Percentiles rank a stretch among this genome's conserved stretches.
phyloP scores from a whole-genome alignment of 2,888 invertebrate species.

The Archips xylosteana region DNA sequence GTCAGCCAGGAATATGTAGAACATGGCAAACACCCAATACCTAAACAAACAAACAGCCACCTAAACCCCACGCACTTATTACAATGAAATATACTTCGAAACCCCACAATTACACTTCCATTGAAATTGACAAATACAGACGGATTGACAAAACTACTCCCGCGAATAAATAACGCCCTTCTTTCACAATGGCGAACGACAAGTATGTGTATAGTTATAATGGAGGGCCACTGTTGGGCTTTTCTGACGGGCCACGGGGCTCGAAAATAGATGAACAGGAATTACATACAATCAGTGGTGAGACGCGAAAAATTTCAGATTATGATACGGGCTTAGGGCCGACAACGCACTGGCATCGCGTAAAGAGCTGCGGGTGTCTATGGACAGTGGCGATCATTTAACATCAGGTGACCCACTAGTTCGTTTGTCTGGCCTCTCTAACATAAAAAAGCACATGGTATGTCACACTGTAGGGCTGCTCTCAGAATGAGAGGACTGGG shows the following conservation, averaged over 20 bases:
- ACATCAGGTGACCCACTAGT: too few species aligned
- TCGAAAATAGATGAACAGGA: background rate
- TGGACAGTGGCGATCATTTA: too few species aligned
- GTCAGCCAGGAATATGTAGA: too few species aligned
- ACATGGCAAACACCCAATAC: background rate
- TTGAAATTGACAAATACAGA: conserved; percentile 42
- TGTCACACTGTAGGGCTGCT: too few species aligned
- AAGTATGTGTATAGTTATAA: conserved; percentile 1
- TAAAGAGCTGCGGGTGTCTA: too few species aligned
- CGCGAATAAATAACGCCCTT: conserved; percentile 39
- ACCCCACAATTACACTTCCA: conserved; percentile 30
- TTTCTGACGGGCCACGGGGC: background rate
- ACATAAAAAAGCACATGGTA: too few species aligned
- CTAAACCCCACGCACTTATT: background rate
- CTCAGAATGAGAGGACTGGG: too few species aligned
- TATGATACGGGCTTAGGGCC: too few species aligned
- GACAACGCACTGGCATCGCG: too few species aligned
- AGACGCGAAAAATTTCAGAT: too few species aligned
- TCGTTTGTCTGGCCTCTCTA: too few species aligned
- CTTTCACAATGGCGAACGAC: conserved; percentile 27
- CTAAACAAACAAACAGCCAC: background rate
- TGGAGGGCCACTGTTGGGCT: conserved; percentile 8
- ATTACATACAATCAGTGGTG: too few species aligned
- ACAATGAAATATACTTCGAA: conserved; percentile 4
- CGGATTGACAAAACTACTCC: conserved; percentile 41